Evolutionary conservation across 2,888 invertebrate genomes (phyloP).

Genomic region (Phytoseiulus persimilis): DNA sequence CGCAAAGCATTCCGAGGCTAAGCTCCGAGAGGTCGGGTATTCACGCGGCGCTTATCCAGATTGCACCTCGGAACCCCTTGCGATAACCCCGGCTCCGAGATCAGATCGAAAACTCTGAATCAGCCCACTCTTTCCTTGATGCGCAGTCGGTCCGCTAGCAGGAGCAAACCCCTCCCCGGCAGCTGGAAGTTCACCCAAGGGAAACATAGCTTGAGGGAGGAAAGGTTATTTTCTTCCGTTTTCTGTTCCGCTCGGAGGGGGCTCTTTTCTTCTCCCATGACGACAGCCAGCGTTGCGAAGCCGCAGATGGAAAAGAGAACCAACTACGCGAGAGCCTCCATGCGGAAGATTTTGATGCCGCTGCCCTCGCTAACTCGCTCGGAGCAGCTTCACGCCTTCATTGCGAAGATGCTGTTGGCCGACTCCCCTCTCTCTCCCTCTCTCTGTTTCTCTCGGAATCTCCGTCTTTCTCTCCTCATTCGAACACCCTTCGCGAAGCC

Average conservation of each 20-base stretch:
- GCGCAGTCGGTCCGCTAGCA: not conserved
- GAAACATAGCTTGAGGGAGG: not conserved
- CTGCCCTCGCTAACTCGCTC: not conserved
- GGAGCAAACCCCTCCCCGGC: not conserved
- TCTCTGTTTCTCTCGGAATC: not conserved
- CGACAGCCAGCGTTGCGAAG: not conserved
- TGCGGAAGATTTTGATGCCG: not conserved
- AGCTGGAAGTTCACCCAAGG: not conserved
- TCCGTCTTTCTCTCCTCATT: not conserved
- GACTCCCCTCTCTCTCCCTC: not conserved
- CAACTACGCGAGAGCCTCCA: not conserved
- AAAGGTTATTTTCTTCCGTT: not conserved
- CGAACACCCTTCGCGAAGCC: not conserved
- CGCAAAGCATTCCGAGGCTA: too few species aligned
- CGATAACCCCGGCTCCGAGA: not conserved
- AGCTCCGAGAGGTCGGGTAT: not conserved
- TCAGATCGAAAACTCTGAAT: not conserved
- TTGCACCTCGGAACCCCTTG: not conserved
- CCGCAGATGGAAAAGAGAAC: not conserved
- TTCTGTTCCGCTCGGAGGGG: not conserved
- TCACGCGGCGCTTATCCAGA: not conserved
- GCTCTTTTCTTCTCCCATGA: not conserved
- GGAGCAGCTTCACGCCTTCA: not conserved
- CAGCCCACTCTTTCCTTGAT: not conserved
- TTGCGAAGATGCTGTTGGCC: not conserved